These are phyloP conservation scores for Aleiodes alternator DNA, from an alignment of 2,888 invertebrate genomes.

Conservation along the genomic window DNA sequence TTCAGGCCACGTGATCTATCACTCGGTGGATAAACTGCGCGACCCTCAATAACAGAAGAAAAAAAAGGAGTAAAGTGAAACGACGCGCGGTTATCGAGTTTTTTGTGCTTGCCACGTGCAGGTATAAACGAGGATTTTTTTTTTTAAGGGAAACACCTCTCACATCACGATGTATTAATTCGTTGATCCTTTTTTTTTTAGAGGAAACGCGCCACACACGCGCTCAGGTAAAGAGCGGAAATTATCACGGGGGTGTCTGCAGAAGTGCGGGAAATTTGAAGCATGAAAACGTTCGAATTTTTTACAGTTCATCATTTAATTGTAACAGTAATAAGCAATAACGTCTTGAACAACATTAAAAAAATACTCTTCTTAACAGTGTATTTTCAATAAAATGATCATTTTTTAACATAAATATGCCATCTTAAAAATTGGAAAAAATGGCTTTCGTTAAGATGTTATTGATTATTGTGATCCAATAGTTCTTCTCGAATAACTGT, in stretches of 20 bases:
- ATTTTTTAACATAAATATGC: too few species aligned
- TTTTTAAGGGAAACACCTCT: slow-evolving; percentile 59
- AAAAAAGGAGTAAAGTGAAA: slow-evolving; percentile 45
- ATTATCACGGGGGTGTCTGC: slow-evolving; percentile 55
- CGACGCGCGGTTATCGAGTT: slow-evolving; percentile 35
- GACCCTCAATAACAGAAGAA: slow-evolving; percentile 12
- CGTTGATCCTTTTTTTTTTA: slow-evolving; percentile 49
- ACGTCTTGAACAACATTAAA: too few species aligned
- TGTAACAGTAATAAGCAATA: too few species aligned
- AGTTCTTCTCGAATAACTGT: neutral
- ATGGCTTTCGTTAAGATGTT: neutral
- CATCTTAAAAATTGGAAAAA: too few species aligned
- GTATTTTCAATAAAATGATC: too few species aligned
- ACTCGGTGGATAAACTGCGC: slow-evolving; percentile 19
- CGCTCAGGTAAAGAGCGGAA: slow-evolving; percentile 68
- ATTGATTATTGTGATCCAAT: slow-evolving; percentile 24
- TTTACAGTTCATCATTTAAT: neutral
- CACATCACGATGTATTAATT: slow-evolving; percentile 70
- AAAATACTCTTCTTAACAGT: too few species aligned
- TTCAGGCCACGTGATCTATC: slow-evolving; percentile 33
- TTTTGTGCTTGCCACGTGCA: slow-evolving; percentile 36
- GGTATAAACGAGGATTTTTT: slow-evolving; percentile 54
- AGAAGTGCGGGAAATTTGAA: slow-evolving; percentile 53
- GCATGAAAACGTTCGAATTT: slow-evolving; percentile 38
- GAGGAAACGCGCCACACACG: slow-evolving; percentile 67